A percentile compares a stretch with the other conserved stretches of the same genome.
Conservation (phyloP, 2,113 vertebrate genomes). For the Chlamydotis undulata region DNA sequence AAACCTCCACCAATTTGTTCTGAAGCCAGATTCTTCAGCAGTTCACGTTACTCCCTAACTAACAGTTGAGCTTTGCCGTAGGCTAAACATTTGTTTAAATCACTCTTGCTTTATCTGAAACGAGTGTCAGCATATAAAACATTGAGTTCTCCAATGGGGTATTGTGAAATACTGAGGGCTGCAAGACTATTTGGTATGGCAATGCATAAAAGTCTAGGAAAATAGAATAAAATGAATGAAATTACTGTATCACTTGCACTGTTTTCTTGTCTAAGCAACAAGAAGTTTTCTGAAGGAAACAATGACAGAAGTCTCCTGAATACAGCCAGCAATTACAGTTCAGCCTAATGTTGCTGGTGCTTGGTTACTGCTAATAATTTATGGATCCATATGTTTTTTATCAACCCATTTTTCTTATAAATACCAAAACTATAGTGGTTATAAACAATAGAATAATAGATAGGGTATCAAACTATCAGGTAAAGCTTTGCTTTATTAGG, state of each 20-base stretch:
- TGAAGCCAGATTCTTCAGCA: background rate
- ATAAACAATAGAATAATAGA: background rate
- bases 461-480: background rate
- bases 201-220: background rate
- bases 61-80: background rate
- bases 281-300: background rate
- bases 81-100: slow-evolving; percentile 8
- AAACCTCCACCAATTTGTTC: background rate
- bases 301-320: background rate
- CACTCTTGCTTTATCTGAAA: background rate
- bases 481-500: background rate
- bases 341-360: background rate
- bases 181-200: background rate
- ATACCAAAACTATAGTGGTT: background rate
- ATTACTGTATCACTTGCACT: background rate
- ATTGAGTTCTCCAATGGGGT: background rate
- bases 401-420: background rate
- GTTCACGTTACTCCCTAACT: background rate
- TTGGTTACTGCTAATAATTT: background rate
- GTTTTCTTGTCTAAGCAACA: background rate
- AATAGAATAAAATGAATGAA: background rate
- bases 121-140: background rate
- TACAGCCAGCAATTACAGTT: background rate
- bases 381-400: background rate
- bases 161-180: background rate